These are phyloP conservation scores for Crenuchus spilurus DNA, from an alignment of 2,797 vertebrate genomes.

Conservation along the genomic window DNA sequence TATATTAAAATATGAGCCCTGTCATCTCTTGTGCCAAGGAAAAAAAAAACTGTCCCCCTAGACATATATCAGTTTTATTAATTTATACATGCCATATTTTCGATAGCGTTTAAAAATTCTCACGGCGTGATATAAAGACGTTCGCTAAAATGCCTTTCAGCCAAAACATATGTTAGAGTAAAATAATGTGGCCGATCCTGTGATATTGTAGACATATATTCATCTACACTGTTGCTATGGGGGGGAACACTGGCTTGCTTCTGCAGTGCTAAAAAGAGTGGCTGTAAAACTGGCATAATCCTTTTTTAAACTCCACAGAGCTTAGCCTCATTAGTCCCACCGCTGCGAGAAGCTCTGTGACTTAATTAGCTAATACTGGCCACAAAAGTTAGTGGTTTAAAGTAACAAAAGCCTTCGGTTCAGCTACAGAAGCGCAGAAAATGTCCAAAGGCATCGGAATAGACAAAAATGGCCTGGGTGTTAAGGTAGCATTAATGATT, in stretches of 20 bases:
- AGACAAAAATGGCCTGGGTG: constrained; percentile 15
- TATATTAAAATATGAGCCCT: constrained; percentile 28
- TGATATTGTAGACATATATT: background rate
- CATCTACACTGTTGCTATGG: background rate
- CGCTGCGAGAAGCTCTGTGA: constrained; percentile 36
- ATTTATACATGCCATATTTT: constrained; percentile 9
- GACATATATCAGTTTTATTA: constrained; percentile 17
- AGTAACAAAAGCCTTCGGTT: constrained; percentile 22
- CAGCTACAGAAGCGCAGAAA: constrained; percentile 11
- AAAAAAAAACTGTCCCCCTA: background rate
- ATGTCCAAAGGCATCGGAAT: constrained; percentile 24
- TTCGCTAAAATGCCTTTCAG: background rate
- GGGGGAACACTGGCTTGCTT: constrained; percentile 16
- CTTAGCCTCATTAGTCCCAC: constrained; percentile 51
- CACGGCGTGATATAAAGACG: background rate
- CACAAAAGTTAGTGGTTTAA: constrained; percentile 41
- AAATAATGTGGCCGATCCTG: constrained; percentile 8
- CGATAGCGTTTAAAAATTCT: constrained; percentile 12
- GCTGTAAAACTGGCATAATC: constrained; percentile 46
- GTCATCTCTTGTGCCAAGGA: constrained; percentile 1
- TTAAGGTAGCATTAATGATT: constrained; percentile 31
- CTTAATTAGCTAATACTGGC: constrained; percentile 45
- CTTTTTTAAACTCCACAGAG: constrained; percentile 49
- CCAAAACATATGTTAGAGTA: constrained; percentile 9
- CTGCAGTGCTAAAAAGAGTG: constrained; percentile 30